Conservation (phyloP, 2,113 vertebrate genomes). For the Uropsilus gracilis region DNA sequence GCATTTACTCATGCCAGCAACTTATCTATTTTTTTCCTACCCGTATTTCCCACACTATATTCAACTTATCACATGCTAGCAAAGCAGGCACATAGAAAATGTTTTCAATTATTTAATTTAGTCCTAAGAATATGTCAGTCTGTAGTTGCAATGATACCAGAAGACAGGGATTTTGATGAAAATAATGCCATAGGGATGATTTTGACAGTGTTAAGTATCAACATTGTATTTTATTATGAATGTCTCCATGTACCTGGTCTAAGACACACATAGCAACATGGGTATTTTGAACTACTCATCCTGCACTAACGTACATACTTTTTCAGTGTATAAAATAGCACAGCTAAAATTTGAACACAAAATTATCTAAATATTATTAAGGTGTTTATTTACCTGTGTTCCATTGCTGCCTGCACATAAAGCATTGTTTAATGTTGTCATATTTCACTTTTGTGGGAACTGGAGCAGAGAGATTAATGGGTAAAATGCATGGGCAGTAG, state of each 20-base stretch:
- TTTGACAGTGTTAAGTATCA: no score
- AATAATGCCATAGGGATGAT: background rate
- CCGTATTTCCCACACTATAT: background rate
- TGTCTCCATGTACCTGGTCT: background rate
- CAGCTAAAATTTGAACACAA: background rate
- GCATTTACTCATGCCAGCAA: background rate
- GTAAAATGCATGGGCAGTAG: background rate
- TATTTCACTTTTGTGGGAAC: background rate
- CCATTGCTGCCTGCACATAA: background rate
- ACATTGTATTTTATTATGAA: no score
- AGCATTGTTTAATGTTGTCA: background rate
- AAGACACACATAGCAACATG: no score
- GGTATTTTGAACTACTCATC: background rate
- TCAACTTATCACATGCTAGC: background rate
- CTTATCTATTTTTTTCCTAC: background rate
- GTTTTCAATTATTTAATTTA: background rate
- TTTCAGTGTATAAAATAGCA: background rate
- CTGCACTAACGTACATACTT: background rate
- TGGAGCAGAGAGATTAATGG: no score
- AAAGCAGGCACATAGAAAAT: background rate
- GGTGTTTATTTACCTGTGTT: background rate
- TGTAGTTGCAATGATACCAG: background rate
- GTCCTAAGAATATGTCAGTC: background rate
- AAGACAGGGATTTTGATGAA: accelerated
- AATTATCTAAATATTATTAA: no score